Percentiles rank a stretch among this genome's conserved stretches.
Conservation (phyloP, 2,888 invertebrate species). For the Drosophila anomelani region DNA sequence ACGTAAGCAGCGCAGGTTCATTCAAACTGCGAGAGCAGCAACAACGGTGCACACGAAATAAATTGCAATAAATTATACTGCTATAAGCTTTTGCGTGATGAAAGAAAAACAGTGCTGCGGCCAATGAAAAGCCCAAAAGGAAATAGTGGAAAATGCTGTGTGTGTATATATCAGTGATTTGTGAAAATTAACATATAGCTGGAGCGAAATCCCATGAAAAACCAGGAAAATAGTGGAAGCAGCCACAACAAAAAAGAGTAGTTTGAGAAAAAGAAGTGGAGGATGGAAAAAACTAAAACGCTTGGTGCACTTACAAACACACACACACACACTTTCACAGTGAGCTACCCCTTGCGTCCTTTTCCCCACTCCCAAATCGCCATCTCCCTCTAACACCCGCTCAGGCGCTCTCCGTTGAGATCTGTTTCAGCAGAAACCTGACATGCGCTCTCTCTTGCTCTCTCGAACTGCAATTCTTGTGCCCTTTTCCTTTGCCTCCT, state of each 20-base stretch:
- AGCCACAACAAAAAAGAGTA: conserved; percentile 51
- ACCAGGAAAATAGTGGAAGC: conserved; percentile 57
- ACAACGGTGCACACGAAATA: conserved; percentile 39
- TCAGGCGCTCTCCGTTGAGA: neutral
- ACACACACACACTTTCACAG: neutral
- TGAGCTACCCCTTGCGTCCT: conserved; percentile 40
- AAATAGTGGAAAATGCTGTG: conserved; percentile 39
- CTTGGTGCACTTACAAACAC: conserved; percentile 34
- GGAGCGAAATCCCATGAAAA: conserved; percentile 21
- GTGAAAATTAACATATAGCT: conserved; percentile 74
- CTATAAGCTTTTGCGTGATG: conserved; percentile 67
- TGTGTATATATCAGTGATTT: conserved; percentile 47
- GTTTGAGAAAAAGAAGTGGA: conserved; percentile 20
- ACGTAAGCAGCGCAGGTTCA: conserved; percentile 65
- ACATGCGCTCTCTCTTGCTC: conserved; percentile 44
- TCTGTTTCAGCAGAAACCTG: conserved; percentile 26
- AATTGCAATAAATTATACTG: conserved; percentile 75
- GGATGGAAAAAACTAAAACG: conserved; percentile 32
- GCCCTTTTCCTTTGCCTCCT: conserved; percentile 30
- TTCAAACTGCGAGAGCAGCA: conserved; percentile 68
- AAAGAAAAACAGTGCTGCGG: conserved; percentile 46
- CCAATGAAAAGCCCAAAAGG: conserved; percentile 47
- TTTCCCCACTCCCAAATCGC: conserved; percentile 30
- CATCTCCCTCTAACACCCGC: conserved; percentile 12
- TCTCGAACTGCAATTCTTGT: conserved; percentile 31